Evolutionary conservation across 2,797 vertebrate species (phyloP).

Genomic region (Periophthalmus magnuspinnatus): DNA sequence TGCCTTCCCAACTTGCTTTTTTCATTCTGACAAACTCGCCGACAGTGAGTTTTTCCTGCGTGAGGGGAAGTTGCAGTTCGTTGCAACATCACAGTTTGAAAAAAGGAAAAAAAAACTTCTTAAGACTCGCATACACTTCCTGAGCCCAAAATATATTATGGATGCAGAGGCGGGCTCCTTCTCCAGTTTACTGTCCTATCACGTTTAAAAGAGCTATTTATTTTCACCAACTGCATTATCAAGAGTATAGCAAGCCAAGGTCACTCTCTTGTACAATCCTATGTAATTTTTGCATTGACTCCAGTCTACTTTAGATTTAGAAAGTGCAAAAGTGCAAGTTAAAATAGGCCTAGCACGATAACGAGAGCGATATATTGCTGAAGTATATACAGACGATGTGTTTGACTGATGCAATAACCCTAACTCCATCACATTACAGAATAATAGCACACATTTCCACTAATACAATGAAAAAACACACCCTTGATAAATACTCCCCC

Average conservation of each 20-base stretch:
- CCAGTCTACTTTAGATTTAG: neutral
- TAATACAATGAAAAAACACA: too few species aligned
- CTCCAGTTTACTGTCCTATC: conserved; percentile 6
- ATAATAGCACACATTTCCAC: too few species aligned
- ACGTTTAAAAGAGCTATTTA: conserved; percentile 9
- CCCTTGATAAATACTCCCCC: too few species aligned
- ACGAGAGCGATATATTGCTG: too few species aligned
- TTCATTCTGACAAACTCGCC: conserved; percentile 14
- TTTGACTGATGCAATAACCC: too few species aligned
- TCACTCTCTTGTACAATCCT: neutral
- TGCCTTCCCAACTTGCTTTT: conserved; percentile 19
- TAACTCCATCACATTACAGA: too few species aligned
- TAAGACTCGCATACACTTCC: conserved; percentile 11
- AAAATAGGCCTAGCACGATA: too few species aligned
- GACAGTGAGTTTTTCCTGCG: conserved; percentile 42
- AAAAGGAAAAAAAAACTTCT: conserved; percentile 27
- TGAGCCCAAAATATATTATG: conserved; percentile 13
- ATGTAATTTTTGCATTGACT: neutral
- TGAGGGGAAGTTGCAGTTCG: conserved; percentile 58
- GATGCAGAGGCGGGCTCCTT: conserved; percentile 10
- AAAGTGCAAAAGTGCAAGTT: neutral
- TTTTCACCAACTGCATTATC: conserved; percentile 4
- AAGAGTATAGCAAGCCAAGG: neutral
- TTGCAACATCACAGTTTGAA: conserved; percentile 59
- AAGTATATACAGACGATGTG: too few species aligned